Evolutionary conservation across 2,888 invertebrate species (phyloP), one percentile per base, ranked within the genome.

Genomic region (Automeris io): DNA sequence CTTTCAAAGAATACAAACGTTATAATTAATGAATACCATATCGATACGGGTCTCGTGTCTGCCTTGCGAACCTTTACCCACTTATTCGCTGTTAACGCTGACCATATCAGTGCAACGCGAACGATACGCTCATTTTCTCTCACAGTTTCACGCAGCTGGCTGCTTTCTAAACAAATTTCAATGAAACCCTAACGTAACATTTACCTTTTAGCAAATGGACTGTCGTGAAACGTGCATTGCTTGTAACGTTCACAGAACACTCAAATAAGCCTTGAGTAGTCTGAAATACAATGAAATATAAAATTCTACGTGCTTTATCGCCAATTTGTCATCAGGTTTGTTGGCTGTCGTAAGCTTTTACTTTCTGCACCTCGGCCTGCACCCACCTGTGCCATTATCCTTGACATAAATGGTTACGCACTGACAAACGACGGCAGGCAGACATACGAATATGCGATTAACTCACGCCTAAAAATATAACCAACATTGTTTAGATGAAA

Each of bases 381-480:
- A 12, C 22, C 16, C 32, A 37, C 32, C 32, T 34, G 21, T 37
- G 41, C 41, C 38, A 47, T 42, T 47, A 51, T 52, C 52, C 53
- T 54, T 53, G 54, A 42, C 54, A 54, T 39, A 52, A 40, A 47
- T 51, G 43, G 42, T 42, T 42, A 46, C 43, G 45, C 45, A 39
- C 37, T 44, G 42, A 43, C 35, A 38, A 18, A 44, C 37, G 35
- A 25, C n/a, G 18, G 11, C 22, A 29, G n/a, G 22, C 9, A 29
- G 11, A 26, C 21, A 29, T 16, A 16, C 26, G 23, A 24, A 34
- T 33, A 21, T 39, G 29, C 34, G 26, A 39, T 34, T 39, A 34
- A 29, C 34, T 26, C 18, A 39, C 29, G 25, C 29, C 34, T 34
- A 23, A 34, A 29, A 34, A 29, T 34, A 34, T 29, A 34, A 34